Evolutionary conservation across 1,140 invertebrate genomes (phyloP).

Genomic region (Agraylea sexmaculata): DNA sequence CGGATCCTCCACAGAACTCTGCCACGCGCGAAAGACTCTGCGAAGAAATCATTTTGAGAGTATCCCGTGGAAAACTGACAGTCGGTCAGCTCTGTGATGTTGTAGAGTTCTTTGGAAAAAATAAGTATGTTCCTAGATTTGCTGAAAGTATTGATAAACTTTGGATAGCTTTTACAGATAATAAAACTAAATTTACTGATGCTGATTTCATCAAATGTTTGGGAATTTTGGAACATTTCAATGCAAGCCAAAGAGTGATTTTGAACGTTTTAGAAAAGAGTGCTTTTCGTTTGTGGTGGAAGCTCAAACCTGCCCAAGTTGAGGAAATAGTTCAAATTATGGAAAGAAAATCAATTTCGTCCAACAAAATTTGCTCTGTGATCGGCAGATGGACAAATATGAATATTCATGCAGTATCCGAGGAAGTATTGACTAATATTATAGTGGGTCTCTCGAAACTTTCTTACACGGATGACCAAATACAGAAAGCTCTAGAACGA

Average conservation of each 20-base stretch:
- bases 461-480: conserved; percentile 41
- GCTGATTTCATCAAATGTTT: conserved; percentile 47
- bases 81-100: conserved; percentile 51
- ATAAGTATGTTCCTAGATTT: conserved; percentile 35
- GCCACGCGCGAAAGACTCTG: conserved; percentile 43
- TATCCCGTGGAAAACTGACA: conserved; percentile 46
- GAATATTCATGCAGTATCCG: conserved; percentile 48
- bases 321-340: conserved; percentile 43
- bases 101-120: conserved; percentile 34
- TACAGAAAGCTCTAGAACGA: conserved; percentile 47
- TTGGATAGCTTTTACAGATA: conserved; percentile 54
- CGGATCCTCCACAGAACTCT: conserved; percentile 31
- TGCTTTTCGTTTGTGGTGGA: conserved; percentile 43
- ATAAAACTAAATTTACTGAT: conserved; percentile 45
- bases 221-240: conserved; percentile 43
- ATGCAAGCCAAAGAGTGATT: conserved; percentile 48
- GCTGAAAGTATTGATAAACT: conserved; percentile 46
- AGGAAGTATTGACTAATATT: conserved; percentile 47
- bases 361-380: conserved; percentile 36
- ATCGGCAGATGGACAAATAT: conserved; percentile 46
- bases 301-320: conserved; percentile 42
- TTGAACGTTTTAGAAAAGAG: conserved; percentile 50
- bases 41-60: conserved; percentile 48
- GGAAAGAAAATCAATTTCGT: conserved; percentile 31
- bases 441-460: conserved; percentile 43